Base-by-base conservation (phyloP, 2,113 vertebrate genomes). In the Onychorhynchus coronatus region DNA sequence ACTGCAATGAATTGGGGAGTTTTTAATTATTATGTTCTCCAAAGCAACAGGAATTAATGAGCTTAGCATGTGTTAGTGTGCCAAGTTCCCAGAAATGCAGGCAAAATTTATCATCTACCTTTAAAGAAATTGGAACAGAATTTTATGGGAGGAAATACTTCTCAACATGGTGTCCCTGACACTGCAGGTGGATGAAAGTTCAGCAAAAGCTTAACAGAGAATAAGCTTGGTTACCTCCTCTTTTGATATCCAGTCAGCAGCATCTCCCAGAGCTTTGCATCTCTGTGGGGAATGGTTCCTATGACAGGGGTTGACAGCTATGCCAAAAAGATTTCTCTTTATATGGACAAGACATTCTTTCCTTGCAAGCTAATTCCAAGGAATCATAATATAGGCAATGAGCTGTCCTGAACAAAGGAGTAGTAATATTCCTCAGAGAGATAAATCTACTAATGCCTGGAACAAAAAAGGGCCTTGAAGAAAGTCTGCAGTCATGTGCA, bases 21-120 rank as follows among this genome's bases (percentile, higher is more conserved):
- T 39, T 88, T 49, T 35, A 37, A 24, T 42, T 37, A 33, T 25
- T 53, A 14, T 19, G 21, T 28, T 68, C 47, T 58, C 82, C 66
- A 88, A 82, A 61, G n/a, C 31, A 23, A n/a, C 27, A 62, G 17
- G 58, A 70, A 72, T 33, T n/a, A 41, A 9, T 49, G 18, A 73
- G 44, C 44, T 56, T 6, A 0, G 8, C 24, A 6, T 1, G 1
- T n/a, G 47, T 55, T n/a, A 17, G 14, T 2, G 2, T 31, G 11
- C 16, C 50, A 23, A 15, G 15, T 33, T 75, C 28, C 44, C 70
- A 15, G 65, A 83, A 37, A 73, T 7, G 14, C 10, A 75, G 35
- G 10, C 28, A 74, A 66, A 76, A 72, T 7, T 7, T 2, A 35
- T 23, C 3, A 3, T 5, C 44, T 47, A 15, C 14, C 24, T 82